Percentiles rank a stretch among this genome's conserved stretches.
Evolutionary conservation across 2,888 invertebrate genomes (phyloP).

Genomic region (Clusia tigrina): DNA sequence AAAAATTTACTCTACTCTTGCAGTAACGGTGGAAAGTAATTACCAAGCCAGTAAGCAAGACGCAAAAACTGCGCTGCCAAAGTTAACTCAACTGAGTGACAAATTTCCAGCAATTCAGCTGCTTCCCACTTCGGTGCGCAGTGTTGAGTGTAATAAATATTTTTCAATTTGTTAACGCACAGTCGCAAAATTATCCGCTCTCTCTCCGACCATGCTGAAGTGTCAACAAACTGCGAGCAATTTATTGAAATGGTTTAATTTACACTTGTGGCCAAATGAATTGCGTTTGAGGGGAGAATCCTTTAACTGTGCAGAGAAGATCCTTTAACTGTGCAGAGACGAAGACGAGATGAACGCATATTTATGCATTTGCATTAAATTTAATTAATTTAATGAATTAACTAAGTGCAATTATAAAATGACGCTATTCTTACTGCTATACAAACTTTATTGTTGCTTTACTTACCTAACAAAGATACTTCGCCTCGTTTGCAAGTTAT

Average conservation of each 20-base stretch:
- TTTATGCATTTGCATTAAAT: no score
- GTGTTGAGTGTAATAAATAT: constrained; percentile 13
- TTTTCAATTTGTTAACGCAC: constrained; percentile 9
- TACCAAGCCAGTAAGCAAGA: neutral
- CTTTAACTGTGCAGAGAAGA: no score
- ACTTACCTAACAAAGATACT: no score
- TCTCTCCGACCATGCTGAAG: neutral
- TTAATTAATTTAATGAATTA: no score
- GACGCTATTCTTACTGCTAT: no score
- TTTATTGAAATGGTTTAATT: constrained; percentile 26
- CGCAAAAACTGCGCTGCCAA: neutral
- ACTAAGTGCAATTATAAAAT: no score
- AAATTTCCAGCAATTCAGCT: constrained; percentile 6
- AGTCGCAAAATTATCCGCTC: constrained; percentile 14
- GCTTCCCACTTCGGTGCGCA: neutral
- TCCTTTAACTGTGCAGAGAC: no score
- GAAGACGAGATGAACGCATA: no score
- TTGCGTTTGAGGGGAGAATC: constrained; percentile 4
- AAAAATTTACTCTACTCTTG: no score
- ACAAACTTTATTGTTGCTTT: no score
- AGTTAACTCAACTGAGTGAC: constrained; percentile 3
- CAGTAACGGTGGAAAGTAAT: neutral
- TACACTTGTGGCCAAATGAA: constrained; percentile 24
- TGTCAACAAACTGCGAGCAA: constrained; percentile 11
- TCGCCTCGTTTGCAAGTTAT: no score